Evolutionary conservation across 1,140 invertebrate genomes (phyloP), one percentile per base, ranked within the genome.

Genomic region (Cydia splendana): DNA sequence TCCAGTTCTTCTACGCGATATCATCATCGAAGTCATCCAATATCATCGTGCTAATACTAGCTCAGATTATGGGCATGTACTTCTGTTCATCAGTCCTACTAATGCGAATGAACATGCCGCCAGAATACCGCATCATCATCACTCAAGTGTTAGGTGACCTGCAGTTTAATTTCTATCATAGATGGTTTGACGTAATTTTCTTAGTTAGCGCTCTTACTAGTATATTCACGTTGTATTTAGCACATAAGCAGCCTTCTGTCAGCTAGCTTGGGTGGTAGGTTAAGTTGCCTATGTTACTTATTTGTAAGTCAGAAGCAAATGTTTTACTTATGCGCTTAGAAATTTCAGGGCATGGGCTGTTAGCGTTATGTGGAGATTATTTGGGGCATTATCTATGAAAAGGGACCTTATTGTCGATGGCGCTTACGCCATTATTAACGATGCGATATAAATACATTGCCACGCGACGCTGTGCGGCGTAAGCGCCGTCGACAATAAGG

Each of bases 121-220:
- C 97, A 0, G 98, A 99, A 92, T 99, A 99, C 91, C 95, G 99
- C 30, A 96, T 96, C 57, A 99, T 99, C 78, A 99, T 99, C 77
- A 99, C 99, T 0, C 97, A 99, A 95, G 99, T 99, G 0, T 93
- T 99, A 0, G 99, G 99, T 7, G 98, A 99, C 90, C 93, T 99
- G 75, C 98, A 99, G 91, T 99, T 99, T 86, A 99, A 98, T 90
- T 99, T 99, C 94, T 99, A 99, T 91, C 99, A 99, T 93, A 95
- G 99, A 73, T 99, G 99, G 99, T 99, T 99, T 93, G 99, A 99
- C 94, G 98, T 99, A 0, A 99, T 99, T 91, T 99, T 99, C 93
- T 95, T 99, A 73, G 96, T 99, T 38, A 99, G 98, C 84, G 99
- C 99, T 1, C 91, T 99, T 62, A 98, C 98, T 24, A 99, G 98